Conservation (phyloP, 2,888 invertebrate species). For the Tiliacea aurago region DNA sequence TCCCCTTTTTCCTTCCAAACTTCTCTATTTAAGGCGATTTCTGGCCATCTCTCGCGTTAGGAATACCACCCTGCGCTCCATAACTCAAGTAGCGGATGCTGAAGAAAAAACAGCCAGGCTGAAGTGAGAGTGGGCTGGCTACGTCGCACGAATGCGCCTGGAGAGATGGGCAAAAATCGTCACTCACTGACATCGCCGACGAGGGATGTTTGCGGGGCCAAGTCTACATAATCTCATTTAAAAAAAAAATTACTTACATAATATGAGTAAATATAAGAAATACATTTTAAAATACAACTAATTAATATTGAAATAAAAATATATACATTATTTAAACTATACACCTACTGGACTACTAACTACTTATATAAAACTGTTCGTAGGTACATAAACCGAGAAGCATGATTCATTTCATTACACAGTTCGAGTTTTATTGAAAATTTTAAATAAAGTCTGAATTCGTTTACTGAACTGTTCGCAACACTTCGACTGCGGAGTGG, state of each 20-base stretch:
- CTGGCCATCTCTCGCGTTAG: too few relatives aligned
- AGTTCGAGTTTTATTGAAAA: constrained; percentile 16
- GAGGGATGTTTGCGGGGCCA: not conserved
- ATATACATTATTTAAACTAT: constrained; percentile 20
- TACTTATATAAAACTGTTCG: not conserved
- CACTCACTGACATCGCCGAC: not conserved
- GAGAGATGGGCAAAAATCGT: not conserved
- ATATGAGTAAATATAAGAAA: constrained; percentile 20
- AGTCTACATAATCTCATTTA: not conserved
- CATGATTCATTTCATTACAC: constrained; percentile 1
- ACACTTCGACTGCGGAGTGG: not conserved
- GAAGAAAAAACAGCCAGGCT: not conserved
- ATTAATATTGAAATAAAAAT: constrained; percentile 9
- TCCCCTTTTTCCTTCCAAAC: too few relatives aligned
- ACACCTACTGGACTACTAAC: constrained; percentile 6
- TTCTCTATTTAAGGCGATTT: too few relatives aligned
- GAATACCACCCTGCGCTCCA: not conserved
- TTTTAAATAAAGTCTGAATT: not conserved
- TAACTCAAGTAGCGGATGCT: not conserved
- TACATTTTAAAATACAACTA: constrained; percentile 18
- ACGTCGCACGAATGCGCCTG: not conserved
- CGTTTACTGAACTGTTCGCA: constrained; percentile 21
- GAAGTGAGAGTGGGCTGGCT: not conserved
- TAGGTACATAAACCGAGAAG: not conserved
- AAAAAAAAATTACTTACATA: constrained; percentile 27